These are phyloP conservation scores for Parapsyche elsis DNA, from an alignment of 1,140 invertebrate species.

Conservation along the genomic window DNA sequence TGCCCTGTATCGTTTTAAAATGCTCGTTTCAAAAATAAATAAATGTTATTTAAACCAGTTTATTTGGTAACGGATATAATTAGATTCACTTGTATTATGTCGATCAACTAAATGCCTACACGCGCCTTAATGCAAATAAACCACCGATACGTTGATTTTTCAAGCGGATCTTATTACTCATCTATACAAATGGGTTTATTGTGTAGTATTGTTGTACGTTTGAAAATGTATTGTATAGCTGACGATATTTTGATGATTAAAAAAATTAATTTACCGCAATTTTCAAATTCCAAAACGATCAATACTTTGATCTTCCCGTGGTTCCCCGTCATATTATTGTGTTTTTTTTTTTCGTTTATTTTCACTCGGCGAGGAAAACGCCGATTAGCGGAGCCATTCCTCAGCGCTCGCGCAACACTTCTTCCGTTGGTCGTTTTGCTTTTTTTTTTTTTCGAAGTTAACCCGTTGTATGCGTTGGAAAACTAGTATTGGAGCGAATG, in stretches of 20 bases:
- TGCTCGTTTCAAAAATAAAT: constrained; percentile 19
- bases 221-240: no score
- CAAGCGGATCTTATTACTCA: no score
- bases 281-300: not conserved
- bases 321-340: not conserved
- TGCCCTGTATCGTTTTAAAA: not conserved
- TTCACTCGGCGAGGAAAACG: constrained; percentile 33
- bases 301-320: no score
- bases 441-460: not conserved
- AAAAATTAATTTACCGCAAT: no score
- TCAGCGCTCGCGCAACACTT: constrained; percentile 2
- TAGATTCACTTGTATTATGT: constrained; percentile 14
- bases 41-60: constrained; percentile 32
- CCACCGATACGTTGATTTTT: no score
- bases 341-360: constrained; percentile 6
- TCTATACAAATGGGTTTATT: no score
- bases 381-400: not conserved
- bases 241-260: no score
- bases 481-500: constrained; percentile 28
- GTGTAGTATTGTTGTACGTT: no score
- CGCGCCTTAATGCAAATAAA: not conserved
- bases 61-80: constrained; percentile 28
- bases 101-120: constrained; percentile 11
- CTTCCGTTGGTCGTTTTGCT: constrained; percentile 20
- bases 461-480: not conserved